Percentiles rank a stretch among this genome's conserved stretches.
Conservation (phyloP, 2,797 vertebrate genomes). For the Falco columbarius region DNA sequence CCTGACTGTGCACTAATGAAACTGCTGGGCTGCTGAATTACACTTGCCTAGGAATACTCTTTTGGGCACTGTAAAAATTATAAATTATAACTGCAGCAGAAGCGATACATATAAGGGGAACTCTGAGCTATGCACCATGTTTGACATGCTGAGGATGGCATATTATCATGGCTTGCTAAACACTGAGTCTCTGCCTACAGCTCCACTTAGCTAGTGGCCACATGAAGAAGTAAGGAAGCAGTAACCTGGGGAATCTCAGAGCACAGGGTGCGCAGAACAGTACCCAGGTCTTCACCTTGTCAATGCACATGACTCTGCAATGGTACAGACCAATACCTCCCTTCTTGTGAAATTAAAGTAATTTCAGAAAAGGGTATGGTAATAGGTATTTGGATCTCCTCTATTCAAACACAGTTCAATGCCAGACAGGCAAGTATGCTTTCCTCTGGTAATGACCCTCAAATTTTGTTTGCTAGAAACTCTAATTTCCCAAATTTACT, state of each 20-base stretch:
- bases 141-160: constrained; percentile 36
- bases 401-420: background rate
- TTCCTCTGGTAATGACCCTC: background rate
- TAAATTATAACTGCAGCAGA: constrained; percentile 44
- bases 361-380: background rate
- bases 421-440: background rate
- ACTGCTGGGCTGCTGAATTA: constrained; percentile 49
- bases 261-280: background rate
- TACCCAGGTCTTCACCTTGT: background rate
- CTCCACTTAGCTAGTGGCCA: background rate
- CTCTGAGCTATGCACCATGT: constrained; percentile 8
- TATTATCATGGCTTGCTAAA: constrained; percentile 1
- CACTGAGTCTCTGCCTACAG: background rate
- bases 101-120: background rate
- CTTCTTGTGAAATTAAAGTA: background rate
- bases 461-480: background rate
- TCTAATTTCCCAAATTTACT: background rate
- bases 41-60: constrained; percentile 22
- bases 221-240: background rate
- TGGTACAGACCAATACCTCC: background rate
- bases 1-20: constrained; percentile 70
- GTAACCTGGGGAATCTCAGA: background rate
- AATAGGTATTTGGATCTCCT: background rate
- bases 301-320: background rate
- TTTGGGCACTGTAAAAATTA: constrained; percentile 62